Percentiles rank a stretch among this genome's conserved stretches.
Evolutionary conservation across 2,888 invertebrate species (phyloP).

Genomic region (Ichneumoninae sp.): DNA sequence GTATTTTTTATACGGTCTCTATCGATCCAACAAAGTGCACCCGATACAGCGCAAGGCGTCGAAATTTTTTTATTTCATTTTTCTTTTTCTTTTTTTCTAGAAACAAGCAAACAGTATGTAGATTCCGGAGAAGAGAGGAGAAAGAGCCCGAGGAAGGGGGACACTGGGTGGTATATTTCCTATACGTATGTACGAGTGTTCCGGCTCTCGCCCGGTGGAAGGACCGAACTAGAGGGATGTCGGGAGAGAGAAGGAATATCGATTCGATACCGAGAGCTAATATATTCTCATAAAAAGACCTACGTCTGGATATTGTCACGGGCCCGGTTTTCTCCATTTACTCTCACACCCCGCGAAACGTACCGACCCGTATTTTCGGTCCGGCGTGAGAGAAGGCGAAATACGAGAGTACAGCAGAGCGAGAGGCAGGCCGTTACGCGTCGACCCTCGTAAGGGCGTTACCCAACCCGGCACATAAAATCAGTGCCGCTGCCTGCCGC

Average conservation of each 20-base stretch:
- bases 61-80: conserved; percentile 24
- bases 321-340: conserved; percentile 67
- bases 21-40: conserved; percentile 61
- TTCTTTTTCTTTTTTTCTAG: conserved; percentile 22
- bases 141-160: conserved; percentile 25
- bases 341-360: conserved; percentile 61
- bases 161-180: conserved; percentile 36
- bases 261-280: conserved; percentile 69
- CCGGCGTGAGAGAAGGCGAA: background rate
- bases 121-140: conserved; percentile 39
- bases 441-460: conserved; percentile 67
- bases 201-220: conserved; percentile 5
- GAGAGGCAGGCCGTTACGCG: conserved; percentile 51
- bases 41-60: conserved; percentile 17
- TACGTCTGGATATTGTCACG: conserved; percentile 68
- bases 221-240: conserved; percentile 1
- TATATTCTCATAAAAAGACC: conserved; percentile 70
- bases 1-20: conserved; percentile 44
- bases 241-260: conserved; percentile 60
- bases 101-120: conserved; percentile 56
- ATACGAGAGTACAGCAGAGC: conserved; percentile 36
- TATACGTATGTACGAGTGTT: conserved; percentile 11
- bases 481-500: conserved; percentile 53
- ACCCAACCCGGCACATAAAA: conserved; percentile 65
- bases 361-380: conserved; percentile 47